Percentiles rank a stretch among this genome's conserved stretches.
phyloP scores from a whole-genome alignment of 2,888 invertebrate species.

The Epistrophella euchroma region DNA sequence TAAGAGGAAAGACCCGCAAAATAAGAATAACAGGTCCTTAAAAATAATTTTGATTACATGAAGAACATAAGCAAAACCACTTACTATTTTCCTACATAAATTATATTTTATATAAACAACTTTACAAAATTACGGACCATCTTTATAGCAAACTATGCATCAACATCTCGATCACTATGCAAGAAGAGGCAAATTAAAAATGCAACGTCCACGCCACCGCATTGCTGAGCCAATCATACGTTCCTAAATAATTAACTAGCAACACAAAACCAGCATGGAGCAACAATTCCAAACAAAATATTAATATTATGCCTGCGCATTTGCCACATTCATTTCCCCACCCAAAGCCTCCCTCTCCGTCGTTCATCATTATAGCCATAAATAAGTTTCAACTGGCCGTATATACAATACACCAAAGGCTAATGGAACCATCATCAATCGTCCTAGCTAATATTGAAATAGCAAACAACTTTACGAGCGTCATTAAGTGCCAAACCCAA shows the following conservation, averaged over 20 bases:
- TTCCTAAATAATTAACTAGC: conserved; percentile 55
- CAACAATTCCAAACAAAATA: conserved; percentile 56
- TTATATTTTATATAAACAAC: background rate
- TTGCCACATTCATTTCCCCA: background rate
- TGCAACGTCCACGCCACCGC: conserved; percentile 17
- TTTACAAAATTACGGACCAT: background rate
- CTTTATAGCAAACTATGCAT: background rate
- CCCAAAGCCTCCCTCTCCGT: background rate
- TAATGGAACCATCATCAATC: conserved; percentile 64
- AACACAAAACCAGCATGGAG: conserved; percentile 53
- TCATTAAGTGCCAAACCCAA: conserved; percentile 73
- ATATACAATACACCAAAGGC: conserved; percentile 37
- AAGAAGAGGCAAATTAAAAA: conserved; percentile 42
- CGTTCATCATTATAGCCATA: conserved; percentile 16
- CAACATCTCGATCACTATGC: background rate
- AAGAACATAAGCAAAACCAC: background rate
- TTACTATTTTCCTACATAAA: background rate
- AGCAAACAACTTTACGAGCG: conserved; percentile 68
- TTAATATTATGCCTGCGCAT: conserved; percentile 39
- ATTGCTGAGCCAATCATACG: background rate
- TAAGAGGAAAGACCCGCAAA: background rate
- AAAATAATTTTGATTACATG: background rate
- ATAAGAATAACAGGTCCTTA: background rate
- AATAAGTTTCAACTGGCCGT: conserved; percentile 22
- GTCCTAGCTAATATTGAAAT: conserved; percentile 64